A percentile compares a stretch with the other conserved stretches of the same genome.
Conservation (phyloP, 2,113 vertebrate genomes). For the Mionectes macconnelli region DNA sequence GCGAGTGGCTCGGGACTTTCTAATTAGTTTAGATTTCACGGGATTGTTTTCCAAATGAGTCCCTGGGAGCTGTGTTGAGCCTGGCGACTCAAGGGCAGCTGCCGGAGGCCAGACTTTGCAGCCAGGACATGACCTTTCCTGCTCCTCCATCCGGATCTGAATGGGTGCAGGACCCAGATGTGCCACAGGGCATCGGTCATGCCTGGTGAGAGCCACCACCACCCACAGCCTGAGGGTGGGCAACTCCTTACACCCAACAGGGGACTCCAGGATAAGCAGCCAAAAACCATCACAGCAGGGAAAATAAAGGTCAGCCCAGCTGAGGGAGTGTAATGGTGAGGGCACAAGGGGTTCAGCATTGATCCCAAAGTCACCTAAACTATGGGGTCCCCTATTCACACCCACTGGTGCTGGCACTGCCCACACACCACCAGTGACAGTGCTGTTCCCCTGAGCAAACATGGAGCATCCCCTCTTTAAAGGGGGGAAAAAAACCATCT, state of each 20-base stretch:
- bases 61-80: background rate
- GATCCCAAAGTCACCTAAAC: background rate
- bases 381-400: background rate
- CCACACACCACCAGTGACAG: accelerated
- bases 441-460: accelerated
- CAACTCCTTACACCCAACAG: accelerated
- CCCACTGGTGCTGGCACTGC: background rate
- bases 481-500: background rate
- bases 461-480: background rate
- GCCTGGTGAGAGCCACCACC: background rate
- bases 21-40: conserved; percentile 32
- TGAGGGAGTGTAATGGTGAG: background rate
- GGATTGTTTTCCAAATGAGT: background rate
- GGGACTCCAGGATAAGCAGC: background rate
- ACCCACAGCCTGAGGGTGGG: background rate
- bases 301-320: background rate
- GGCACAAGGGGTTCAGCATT: background rate
- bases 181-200: background rate
- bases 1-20: background rate
- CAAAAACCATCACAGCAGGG: background rate
- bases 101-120: accelerated
- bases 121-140: background rate
- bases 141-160: accelerated
- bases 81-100: background rate
- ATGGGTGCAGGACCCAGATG: accelerated